Evolutionary conservation across 2,888 invertebrate species (phyloP), one percentile per base, ranked within the genome.

Genomic region (Helicoverpa assulta): DNA sequence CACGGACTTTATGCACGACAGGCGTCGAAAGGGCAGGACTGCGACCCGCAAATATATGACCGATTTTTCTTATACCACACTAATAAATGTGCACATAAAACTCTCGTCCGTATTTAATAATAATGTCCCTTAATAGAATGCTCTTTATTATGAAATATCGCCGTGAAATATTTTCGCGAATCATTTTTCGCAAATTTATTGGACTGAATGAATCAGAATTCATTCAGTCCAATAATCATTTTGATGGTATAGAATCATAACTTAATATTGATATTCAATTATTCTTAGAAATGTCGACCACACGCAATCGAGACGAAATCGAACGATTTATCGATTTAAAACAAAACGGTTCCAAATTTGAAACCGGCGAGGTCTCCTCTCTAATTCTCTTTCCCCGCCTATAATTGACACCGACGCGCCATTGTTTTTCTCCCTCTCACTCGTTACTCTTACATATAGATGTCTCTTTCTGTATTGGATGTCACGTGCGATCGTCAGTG

Each of bases 381-480:
- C 95, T 95, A 95, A 95, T 95, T 95, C 95, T 86, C 91, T 92
- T 94, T 94, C 90, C 93, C 95, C 95, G 95, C 94, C 94, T 94
- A 94, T 95, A 95, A 95, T 95, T 95, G 95, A 94, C 95, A 91
- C 88, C 90, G 94, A 91, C 93, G 93, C 93, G 93, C 91, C 89
- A 91, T 92, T 86, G 84, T 84, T 76, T 83, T 73, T 94, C 92
- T 79, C 87, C 54, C 73, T 92, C 85, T 52, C 52, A 56, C 89
- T 70, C 69, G 8, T 16, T 10, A 6, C n/a, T 18, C 50, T 68
- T 37, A 37, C 58, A 73, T 90, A 83, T 76, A 16, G 75, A 74
- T 66, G 79, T 94, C 93, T 89, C 90, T 81, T 56, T 92, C 89
- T 72, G 64, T 67, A 82, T 86, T 84, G 85, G 86, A 86, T 94